Evolutionary conservation across 2,797 vertebrate species (phyloP).

Genomic region (Lindbergichthys nudifrons): DNA sequence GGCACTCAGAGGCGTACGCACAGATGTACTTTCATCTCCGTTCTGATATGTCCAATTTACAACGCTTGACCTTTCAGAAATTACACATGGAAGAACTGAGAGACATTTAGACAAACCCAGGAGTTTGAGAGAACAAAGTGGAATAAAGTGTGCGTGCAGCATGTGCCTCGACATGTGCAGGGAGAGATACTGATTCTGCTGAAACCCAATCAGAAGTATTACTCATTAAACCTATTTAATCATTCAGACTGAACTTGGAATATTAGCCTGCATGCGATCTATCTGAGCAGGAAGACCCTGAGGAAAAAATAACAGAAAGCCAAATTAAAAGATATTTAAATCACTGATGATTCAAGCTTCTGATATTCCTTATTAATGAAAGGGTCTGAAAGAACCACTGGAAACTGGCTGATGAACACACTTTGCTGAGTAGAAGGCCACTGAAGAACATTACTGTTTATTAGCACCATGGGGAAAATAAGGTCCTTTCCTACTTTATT

Average conservation of each 20-base stretch:
- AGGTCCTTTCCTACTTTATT: neutral
- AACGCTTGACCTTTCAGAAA: slow-evolving; percentile 22
- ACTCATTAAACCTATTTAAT: slow-evolving; percentile 49
- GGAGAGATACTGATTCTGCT: slow-evolving; percentile 17
- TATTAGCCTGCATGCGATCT: slow-evolving; percentile 34
- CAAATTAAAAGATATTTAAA: slow-evolving; percentile 44
- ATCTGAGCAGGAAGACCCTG: slow-evolving; percentile 19
- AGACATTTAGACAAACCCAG: neutral
- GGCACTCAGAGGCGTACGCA: slow-evolving; percentile 21
- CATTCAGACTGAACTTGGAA: slow-evolving; percentile 34
- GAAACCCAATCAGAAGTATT: slow-evolving; percentile 40
- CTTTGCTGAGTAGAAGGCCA: neutral
- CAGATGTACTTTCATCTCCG: slow-evolving; percentile 33
- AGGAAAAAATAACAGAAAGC: slow-evolving; percentile 44
- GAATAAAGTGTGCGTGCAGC: slow-evolving; percentile 14
- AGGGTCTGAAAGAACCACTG: slow-evolving; percentile 8
- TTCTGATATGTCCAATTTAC: slow-evolving; percentile 31
- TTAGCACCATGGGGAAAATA: slow-evolving; percentile 21
- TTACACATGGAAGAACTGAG: slow-evolving; percentile 7
- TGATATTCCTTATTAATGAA: slow-evolving; percentile 27
- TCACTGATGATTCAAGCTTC: slow-evolving; percentile 33
- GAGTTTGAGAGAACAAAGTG: neutral
- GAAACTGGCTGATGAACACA: slow-evolving; percentile 13
- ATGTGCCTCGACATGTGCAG: neutral
- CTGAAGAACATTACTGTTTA: slow-evolving; percentile 25